Conservation (phyloP, 2,888 invertebrate genomes). For the Digitonthophagus gazella region DNA sequence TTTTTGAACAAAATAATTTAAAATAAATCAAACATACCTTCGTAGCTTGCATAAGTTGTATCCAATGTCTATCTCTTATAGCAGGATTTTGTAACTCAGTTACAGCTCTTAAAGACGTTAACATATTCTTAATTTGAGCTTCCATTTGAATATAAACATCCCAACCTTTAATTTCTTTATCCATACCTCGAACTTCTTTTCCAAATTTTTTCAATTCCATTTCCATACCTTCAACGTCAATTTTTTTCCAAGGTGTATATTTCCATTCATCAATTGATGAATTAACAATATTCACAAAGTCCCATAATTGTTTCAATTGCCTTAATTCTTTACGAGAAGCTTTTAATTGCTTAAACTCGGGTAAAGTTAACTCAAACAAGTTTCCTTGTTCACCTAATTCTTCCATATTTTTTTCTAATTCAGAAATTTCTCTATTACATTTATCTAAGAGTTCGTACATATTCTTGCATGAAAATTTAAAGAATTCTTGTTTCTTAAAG, state of each 20-base stretch:
- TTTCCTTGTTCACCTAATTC: slow-evolving; percentile 70
- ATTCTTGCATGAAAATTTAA: slow-evolving; percentile 63
- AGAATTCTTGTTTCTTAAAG: slow-evolving; percentile 63
- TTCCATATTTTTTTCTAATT: slow-evolving; percentile 67
- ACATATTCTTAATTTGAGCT: slow-evolving; percentile 82
- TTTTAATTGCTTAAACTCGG: slow-evolving; percentile 77
- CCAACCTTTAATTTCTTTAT: slow-evolving; percentile 78
- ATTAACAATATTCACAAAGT: slow-evolving; percentile 77
- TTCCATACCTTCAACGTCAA: slow-evolving; percentile 93
- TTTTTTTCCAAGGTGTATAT: slow-evolving; percentile 88
- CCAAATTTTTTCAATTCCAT: slow-evolving; percentile 90
- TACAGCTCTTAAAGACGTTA: slow-evolving; percentile 89
- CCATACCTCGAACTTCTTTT: slow-evolving; percentile 76
- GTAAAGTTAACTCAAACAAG: slow-evolving; percentile 82
- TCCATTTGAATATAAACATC: slow-evolving; percentile 80
- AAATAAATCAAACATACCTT: slow-evolving; percentile 60
- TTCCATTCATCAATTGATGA: slow-evolving; percentile 90
- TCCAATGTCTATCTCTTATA: slow-evolving; percentile 91
- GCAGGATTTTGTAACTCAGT: slow-evolving; percentile 93
- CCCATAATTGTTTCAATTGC: slow-evolving; percentile 82
- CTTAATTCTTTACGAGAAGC: slow-evolving; percentile 74
- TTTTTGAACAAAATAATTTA: neutral
- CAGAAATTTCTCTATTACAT: slow-evolving; percentile 62
- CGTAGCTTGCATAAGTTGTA: slow-evolving; percentile 89
- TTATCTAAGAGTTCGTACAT: slow-evolving; percentile 70